Conservation (phyloP, 2,888 invertebrate genomes). For the Griposia aprilina region DNA sequence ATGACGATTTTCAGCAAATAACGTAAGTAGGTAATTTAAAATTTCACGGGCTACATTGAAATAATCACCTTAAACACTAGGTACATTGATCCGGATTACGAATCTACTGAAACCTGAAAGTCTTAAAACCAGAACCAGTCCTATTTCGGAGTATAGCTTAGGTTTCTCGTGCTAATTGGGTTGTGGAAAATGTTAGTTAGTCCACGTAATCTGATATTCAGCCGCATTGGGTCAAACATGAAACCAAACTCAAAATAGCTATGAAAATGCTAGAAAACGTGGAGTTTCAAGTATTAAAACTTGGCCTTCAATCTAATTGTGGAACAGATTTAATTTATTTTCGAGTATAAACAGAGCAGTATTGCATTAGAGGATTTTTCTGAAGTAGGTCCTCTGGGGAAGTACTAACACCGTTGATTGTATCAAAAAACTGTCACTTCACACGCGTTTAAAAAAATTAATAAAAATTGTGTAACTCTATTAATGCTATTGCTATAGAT, state of each 20-base stretch:
- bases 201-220: conserved; percentile 30
- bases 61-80: not conserved
- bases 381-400: not conserved
- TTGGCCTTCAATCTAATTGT: not conserved
- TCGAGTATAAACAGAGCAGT: not conserved
- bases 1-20: not conserved
- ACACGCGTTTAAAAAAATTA: too few relatives aligned
- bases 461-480: too few relatives aligned
- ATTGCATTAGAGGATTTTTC: too few relatives aligned
- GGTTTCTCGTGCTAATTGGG: conserved; percentile 37
- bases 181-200: conserved; percentile 20
- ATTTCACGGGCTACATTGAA: not conserved
- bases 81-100: not conserved
- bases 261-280: not conserved
- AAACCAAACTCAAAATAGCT: conserved; percentile 6
- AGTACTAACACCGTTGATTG: not conserved
- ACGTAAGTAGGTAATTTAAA: not conserved
- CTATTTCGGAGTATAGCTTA: not conserved
- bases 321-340: conserved; percentile 1
- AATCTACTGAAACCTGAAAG: not conserved
- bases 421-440: too few relatives aligned
- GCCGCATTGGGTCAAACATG: not conserved
- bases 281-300: not conserved
- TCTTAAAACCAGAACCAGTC: not conserved
- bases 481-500: too few relatives aligned